A percentile compares a stretch with the other conserved stretches of the same genome.
Evolutionary conservation across 1,140 invertebrate genomes (phyloP).

Genomic region (Drosophila lini): DNA sequence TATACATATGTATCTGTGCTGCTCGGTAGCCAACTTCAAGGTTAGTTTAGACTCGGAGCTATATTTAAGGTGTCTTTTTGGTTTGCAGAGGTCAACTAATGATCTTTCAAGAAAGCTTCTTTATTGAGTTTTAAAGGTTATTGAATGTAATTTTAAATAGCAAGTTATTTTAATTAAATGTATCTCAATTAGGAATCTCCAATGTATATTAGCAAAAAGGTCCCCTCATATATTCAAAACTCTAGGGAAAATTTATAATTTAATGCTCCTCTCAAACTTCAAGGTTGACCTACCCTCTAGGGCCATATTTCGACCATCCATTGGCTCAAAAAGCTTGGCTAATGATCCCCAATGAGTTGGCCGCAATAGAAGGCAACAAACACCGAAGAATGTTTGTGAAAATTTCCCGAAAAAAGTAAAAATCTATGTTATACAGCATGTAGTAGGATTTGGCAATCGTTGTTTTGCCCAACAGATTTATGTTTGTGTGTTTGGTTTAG

Average conservation of each 20-base stretch:
- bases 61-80: constrained; percentile 17
- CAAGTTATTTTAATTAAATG: too few relatives aligned
- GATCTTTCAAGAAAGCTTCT: constrained; percentile 5
- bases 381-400: constrained; percentile 43
- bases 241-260: not conserved
- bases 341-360: constrained; percentile 39
- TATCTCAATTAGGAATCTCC: too few relatives aligned
- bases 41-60: constrained; percentile 32
- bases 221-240: not conserved
- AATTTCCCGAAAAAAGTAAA: constrained; percentile 46
- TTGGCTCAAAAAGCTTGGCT: constrained; percentile 20
- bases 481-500: constrained; percentile 60
- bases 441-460: constrained; percentile 62
- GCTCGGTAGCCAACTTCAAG: constrained; percentile 54
- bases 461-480: constrained; percentile 60
- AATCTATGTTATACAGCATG: constrained; percentile 34
- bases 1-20: constrained; percentile 12
- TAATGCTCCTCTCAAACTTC: constrained; percentile 23
- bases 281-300: constrained; percentile 45
- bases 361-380: constrained; percentile 9
- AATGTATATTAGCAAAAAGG: not conserved
- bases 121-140: not conserved
- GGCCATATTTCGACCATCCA: not conserved
- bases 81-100: constrained; percentile 18
- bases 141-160: not conserved